These are phyloP conservation scores for Pangasius larnaudii DNA, from an alignment of 2,797 vertebrate species.

Conservation along the genomic window DNA sequence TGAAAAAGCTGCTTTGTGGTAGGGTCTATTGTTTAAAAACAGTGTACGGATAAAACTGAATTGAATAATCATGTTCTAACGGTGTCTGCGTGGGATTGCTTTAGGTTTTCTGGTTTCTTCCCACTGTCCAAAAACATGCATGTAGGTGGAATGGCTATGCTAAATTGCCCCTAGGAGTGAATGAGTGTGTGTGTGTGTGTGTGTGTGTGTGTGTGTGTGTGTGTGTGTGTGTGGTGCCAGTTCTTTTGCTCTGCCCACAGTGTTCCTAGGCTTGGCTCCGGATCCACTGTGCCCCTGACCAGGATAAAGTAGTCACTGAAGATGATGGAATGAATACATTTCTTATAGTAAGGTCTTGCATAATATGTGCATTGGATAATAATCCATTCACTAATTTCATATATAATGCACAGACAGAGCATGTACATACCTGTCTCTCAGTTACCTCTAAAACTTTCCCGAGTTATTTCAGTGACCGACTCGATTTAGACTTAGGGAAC, in stretches of 20 bases:
- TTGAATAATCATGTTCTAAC: background rate
- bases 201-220: background rate
- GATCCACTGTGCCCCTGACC: background rate
- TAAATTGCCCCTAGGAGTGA: background rate
- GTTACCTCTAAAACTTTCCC: background rate
- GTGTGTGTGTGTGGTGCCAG: background rate
- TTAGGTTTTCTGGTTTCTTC: background rate
- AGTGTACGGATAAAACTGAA: background rate
- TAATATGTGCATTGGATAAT: conserved; percentile 5
- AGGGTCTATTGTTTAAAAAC: background rate
- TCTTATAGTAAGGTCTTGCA: background rate
- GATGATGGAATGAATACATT: background rate
- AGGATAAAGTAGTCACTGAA: background rate
- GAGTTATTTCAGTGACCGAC: background rate
- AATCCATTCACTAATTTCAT: conserved; percentile 1
- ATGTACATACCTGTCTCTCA: background rate
- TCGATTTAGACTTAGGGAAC: background rate
- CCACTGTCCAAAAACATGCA: background rate
- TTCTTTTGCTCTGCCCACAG: background rate
- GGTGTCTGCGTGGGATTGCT: background rate
- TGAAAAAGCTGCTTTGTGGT: background rate
- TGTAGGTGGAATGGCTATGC: background rate
- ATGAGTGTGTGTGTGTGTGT: background rate
- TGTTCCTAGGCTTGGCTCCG: background rate
- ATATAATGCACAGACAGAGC: background rate